phyloP scores from a whole-genome alignment of 2,113 vertebrate species.

The Hiodon tergisus region DNA sequence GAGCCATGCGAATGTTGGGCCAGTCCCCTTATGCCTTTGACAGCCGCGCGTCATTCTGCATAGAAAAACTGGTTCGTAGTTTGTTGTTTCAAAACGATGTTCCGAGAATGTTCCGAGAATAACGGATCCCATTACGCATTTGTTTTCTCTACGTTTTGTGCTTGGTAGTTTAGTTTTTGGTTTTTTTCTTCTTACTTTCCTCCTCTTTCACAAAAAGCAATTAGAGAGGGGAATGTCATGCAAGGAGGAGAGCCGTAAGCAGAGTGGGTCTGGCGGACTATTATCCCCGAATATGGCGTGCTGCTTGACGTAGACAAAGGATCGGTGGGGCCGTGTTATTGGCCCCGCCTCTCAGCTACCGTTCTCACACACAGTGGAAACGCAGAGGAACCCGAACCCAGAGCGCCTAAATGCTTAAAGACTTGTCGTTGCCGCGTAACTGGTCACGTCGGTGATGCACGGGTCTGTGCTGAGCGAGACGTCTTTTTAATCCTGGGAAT shows the following conservation, averaged over 20 bases:
- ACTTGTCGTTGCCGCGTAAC: too few relatives aligned
- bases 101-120: conserved; percentile 50
- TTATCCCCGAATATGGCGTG: background rate
- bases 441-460: too few relatives aligned
- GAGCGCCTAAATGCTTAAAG: too few relatives aligned
- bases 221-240: conserved; percentile 51
- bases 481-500: too few relatives aligned
- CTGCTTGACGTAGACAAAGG: background rate
- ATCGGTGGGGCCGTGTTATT: conserved; percentile 33
- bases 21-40: conserved; percentile 65
- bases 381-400: too few relatives aligned
- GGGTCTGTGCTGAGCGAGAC: too few relatives aligned
- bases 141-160: conserved; percentile 25
- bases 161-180: background rate
- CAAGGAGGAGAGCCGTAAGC: conserved; percentile 21
- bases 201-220: conserved; percentile 52
- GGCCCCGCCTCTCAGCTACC: background rate
- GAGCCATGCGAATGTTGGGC: conserved; percentile 31
- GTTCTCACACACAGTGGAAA: too few relatives aligned
- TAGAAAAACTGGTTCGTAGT: conserved; percentile 47
- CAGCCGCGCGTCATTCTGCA: conserved; percentile 56
- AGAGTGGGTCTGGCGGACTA: conserved; percentile 31
- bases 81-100: conserved; percentile 63
- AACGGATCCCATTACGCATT: conserved; percentile 48
- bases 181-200: conserved; percentile 37